These are phyloP conservation scores for Antechinus stuartii DNA, from an alignment of 2,113 vertebrate genomes.

Conservation along the genomic window DNA sequence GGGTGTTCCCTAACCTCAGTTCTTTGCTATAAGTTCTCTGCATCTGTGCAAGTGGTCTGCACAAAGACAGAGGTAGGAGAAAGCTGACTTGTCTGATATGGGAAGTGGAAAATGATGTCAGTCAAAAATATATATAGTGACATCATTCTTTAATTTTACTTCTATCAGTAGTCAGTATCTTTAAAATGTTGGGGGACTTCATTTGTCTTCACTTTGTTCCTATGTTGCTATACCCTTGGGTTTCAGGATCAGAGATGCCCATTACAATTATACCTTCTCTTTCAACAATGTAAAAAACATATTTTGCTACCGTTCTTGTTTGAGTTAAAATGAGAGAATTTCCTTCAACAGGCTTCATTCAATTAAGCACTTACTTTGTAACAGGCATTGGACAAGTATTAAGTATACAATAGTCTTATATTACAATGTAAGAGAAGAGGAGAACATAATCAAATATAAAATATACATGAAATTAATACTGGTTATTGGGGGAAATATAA, in stretches of 20 bases:
- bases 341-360: neutral
- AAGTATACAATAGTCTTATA: neutral
- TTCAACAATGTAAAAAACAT: neutral
- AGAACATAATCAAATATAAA: neutral
- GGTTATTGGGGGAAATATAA: neutral
- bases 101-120: accelerated
- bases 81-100: neutral
- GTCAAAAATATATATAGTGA: neutral
- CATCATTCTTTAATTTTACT: neutral
- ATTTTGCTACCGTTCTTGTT: neutral
- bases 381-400: neutral
- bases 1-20: neutral
- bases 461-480: neutral
- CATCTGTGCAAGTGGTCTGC: neutral
- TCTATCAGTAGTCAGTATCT: neutral
- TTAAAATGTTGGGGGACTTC: neutral
- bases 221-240: neutral
- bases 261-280: neutral
- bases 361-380: neutral
- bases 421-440: neutral
- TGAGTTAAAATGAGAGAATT: neutral
- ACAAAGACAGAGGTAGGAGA: neutral
- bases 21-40: neutral
- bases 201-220: neutral
- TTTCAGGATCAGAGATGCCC: neutral